phyloP scores from a whole-genome alignment of 2,797 vertebrate species.

The Hyperoplus immaculatus region DNA sequence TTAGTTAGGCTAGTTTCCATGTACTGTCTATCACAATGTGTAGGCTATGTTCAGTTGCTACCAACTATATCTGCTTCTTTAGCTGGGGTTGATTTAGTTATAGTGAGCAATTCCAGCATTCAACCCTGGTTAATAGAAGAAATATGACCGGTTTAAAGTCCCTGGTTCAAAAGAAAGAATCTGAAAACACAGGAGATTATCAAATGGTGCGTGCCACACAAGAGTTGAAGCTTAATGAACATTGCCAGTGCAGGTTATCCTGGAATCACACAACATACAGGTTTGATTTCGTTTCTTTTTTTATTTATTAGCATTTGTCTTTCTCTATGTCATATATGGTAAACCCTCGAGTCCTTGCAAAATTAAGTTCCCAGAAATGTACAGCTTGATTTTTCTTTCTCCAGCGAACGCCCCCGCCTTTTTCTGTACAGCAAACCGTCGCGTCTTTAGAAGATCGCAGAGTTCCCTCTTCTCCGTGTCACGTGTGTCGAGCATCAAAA shows the following conservation, averaged over 20 bases:
- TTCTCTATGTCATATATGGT: conserved; percentile 68
- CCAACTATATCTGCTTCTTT: too few relatives aligned
- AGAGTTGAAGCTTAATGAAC: neutral
- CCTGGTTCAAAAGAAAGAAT: neutral
- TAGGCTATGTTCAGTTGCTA: neutral
- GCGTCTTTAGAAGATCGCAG: conserved; percentile 19
- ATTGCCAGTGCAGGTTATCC: neutral
- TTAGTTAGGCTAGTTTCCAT: neutral
- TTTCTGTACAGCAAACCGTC: conserved; percentile 21
- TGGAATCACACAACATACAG: conserved; percentile 44
- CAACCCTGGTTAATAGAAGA: neutral
- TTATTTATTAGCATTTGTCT: conserved; percentile 79
- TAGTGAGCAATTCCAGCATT: too few relatives aligned
- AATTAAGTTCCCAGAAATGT: conserved; percentile 74
- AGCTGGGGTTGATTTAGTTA: too few relatives aligned
- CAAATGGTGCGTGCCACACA: too few relatives aligned
- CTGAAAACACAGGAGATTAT: neutral
- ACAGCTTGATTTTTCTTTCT: conserved; percentile 65
- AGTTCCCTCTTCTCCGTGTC: conserved; percentile 42
- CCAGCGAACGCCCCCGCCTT: conserved; percentile 27
- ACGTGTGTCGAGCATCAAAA: conserved; percentile 37
- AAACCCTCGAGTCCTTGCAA: conserved; percentile 72
- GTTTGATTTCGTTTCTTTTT: conserved; percentile 74
- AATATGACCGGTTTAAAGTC: neutral
- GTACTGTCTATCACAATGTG: neutral